Percentiles rank a stretch among this genome's conserved stretches.
Conservation (phyloP, 2,888 invertebrate genomes). For the Nesidiocoris tenuis region DNA sequence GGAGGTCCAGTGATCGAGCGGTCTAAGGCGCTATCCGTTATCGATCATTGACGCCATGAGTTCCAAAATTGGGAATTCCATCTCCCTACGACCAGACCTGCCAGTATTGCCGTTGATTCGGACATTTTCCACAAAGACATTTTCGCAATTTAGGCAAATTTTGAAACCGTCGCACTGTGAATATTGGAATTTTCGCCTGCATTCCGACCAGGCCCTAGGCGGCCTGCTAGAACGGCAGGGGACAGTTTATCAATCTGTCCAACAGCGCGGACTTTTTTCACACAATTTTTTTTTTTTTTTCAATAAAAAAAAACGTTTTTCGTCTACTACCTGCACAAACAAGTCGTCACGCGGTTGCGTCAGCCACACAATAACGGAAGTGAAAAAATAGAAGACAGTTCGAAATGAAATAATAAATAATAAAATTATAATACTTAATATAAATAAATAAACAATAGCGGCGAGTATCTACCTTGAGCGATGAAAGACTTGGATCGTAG, state of each 20-base stretch:
- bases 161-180: slow-evolving; percentile 31
- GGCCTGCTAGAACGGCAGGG: slow-evolving; percentile 14
- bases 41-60: too few species aligned
- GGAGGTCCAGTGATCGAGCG: too few species aligned
- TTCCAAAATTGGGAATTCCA: too few species aligned
- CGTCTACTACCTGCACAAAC: slow-evolving; percentile 33
- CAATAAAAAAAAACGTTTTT: not conserved
- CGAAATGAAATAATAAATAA: slow-evolving; percentile 17
- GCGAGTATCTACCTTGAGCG: slow-evolving; percentile 34
- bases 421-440: slow-evolving; percentile 14
- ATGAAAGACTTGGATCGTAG: slow-evolving; percentile 35
- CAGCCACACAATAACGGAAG: slow-evolving; percentile 32
- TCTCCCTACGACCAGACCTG: too few species aligned
- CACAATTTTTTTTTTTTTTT: not conserved
- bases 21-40: too few species aligned
- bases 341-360: slow-evolving; percentile 24
- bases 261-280: slow-evolving; percentile 24
- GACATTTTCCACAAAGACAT: too few species aligned
- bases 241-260: slow-evolving; percentile 25
- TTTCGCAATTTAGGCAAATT: too few species aligned
- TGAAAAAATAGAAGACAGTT: not conserved
- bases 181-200: slow-evolving; percentile 21
- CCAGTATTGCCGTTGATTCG: too few species aligned
- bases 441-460: slow-evolving; percentile 13
- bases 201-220: slow-evolving; percentile 10